Evolutionary conservation across 1,140 invertebrate genomes (phyloP), one percentile per base, ranked within the genome.

Genomic region (Aethina tumida): DNA sequence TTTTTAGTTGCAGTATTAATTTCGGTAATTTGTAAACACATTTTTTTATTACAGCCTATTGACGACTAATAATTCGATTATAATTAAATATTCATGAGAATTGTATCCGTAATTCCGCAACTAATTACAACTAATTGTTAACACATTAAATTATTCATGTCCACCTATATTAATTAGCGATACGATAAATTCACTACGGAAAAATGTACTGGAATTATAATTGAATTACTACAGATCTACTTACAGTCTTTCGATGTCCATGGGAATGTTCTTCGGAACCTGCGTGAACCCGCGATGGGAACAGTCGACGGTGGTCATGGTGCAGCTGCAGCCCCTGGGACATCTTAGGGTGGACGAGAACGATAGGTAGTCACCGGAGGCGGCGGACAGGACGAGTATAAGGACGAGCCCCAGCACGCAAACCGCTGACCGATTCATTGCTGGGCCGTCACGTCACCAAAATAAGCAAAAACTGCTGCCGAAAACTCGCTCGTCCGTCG

Each of bases 191-290:
- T n/a, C n/a, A n/a, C n/a, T 26, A n/a, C 24, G 24, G 2, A 2
- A 3, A 13, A 26, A 26, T 26, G n/a, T 5, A n/a, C 24, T 13
- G 5, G 13, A 5, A 26, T 26, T 26, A 10, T 26, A n/a, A n/a
- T 13, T 5, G 5, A 26, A 26, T 3, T 26, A 4, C 24, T 13
- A 26, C n/a, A 26, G 24, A 26, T 26, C 14, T 26, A 89, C 86
- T 89, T 63, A 92, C 87, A 91, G 66, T 75, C 81, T 75, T 63
- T 88, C 81, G 31, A 79, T 77, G 53, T 83, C 75, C 18, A 67
- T 56, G 7, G 84, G 81, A 50, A 91, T 68, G 52, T 79, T 74
- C 43, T 74, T 71, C 0, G 88, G 86, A 16, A 88, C 78, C 55
- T 80, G 74, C n/a, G 76, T 75, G 21, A 92, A 68, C 28, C 75